Base-by-base conservation (phyloP, 2,797 vertebrate genomes). In the Pyrrhura leucotis region DNA sequence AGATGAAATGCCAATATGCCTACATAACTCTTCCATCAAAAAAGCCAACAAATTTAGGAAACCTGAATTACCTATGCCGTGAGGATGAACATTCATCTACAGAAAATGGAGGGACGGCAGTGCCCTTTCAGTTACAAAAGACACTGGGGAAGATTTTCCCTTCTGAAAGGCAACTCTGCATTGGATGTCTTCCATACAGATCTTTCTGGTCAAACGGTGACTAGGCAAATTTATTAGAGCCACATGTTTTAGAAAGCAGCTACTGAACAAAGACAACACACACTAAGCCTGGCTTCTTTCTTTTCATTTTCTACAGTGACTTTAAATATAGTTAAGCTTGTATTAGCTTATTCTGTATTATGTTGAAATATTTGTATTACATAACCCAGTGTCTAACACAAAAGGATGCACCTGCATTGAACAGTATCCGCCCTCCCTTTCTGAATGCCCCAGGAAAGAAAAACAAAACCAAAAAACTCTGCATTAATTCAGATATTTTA, bases 261-360 rank as follows among this genome's bases (percentile, higher is more conserved):
- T 37, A 54, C 35, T 54, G 28, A 62, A 33, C 20, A 69, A 73
- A 83, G 33, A 48, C 1, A 0, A 62, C 1, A 0, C 0, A 2
- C 6, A 23, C 14, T 21, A 42, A 76, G 6, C 6, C 10, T 2
- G 14, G 25, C 5, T 85, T 68, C 54, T 48, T 63, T 63, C 23
- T 76, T 39, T 50, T 33, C 37, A 62, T 22, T 13, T 78, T 58
- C 63, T 19, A 73, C 37, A 29, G 47, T 4, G 12, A 76, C 37
- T 76, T 71, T 26, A 53, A 87, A 79, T 17, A 62, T 1, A 50
- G 18, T 20, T n/a, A 40, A 35, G 50, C 19, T 47, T 33, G 20
- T 21, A 39, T n/a, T 15, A 48, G 12, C 48, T 68, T 74, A 50
- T 29, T 74, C 42, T 23, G 5, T 7, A 21, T 26, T 20, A 35